These are phyloP conservation scores for Xyrichtys novacula DNA, from an alignment of 2,797 vertebrate genomes.

Conservation along the genomic window DNA sequence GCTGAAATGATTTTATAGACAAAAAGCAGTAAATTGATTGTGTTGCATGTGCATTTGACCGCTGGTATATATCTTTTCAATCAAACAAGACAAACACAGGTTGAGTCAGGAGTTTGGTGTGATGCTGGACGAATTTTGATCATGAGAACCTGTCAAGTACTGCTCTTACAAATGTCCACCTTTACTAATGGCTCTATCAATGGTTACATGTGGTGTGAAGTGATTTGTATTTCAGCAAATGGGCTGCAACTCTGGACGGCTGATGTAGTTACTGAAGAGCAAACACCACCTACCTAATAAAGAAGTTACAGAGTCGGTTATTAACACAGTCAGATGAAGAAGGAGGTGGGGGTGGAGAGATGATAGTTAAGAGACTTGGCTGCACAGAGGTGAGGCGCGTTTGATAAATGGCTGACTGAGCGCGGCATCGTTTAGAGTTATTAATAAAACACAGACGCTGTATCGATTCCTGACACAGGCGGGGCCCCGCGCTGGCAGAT, in stretches of 20 bases:
- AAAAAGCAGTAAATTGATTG: too few relatives aligned
- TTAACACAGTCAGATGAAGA: constrained; percentile 49
- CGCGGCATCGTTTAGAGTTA: constrained; percentile 74
- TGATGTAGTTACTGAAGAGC: constrained; percentile 4
- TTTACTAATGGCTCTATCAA: neutral
- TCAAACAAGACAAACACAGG: too few relatives aligned
- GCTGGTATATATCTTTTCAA: too few relatives aligned
- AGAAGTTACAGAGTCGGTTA: constrained; percentile 49
- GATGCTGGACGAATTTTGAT: neutral
- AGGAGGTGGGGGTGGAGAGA: constrained; percentile 37
- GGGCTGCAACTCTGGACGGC: neutral
- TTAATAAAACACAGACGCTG: constrained; percentile 80
- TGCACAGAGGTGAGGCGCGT: constrained; percentile 57
- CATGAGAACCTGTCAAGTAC: neutral
- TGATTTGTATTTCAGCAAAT: neutral
- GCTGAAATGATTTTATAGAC: too few relatives aligned
- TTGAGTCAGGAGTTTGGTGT: neutral
- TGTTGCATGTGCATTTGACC: too few relatives aligned
- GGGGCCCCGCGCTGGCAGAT: constrained; percentile 55
- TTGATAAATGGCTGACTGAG: constrained; percentile 76
- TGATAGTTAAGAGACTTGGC: constrained; percentile 48
- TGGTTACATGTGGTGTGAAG: neutral
- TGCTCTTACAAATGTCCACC: neutral
- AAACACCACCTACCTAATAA: constrained; percentile 29
- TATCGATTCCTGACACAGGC: constrained; percentile 72